Percentiles rank a stretch among this genome's conserved stretches.
Conservation (phyloP, 1,140 invertebrate genomes). For the Panulirus ornatus region DNA sequence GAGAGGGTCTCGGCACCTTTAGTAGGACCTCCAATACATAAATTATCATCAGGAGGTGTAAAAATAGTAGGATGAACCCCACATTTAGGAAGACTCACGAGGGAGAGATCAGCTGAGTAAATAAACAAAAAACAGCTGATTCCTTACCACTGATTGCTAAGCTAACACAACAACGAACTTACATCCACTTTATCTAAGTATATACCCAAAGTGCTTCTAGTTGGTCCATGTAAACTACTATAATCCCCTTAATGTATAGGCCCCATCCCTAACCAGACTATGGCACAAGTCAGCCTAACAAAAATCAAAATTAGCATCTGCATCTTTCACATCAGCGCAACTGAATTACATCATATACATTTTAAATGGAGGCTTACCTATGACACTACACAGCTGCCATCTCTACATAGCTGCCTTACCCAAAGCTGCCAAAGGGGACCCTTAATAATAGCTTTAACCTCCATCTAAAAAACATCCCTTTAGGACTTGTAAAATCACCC, state of each 20-base stretch:
- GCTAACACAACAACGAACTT: constrained; percentile 60
- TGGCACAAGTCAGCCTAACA: constrained; percentile 51
- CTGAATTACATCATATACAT: constrained; percentile 41
- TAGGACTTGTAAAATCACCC: neutral
- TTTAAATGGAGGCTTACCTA: constrained; percentile 46
- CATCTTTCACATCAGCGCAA: constrained; percentile 48
- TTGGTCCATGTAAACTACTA: constrained; percentile 53
- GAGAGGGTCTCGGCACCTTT: neutral
- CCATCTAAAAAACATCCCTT: constrained; percentile 2
- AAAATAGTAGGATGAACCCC: constrained; percentile 41
- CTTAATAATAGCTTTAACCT: neutral
- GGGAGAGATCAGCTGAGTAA: constrained; percentile 45
- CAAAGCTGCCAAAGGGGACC: constrained; percentile 15
- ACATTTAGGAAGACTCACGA: constrained; percentile 60
- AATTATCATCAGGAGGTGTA: neutral
- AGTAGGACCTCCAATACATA: neutral
- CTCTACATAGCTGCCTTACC: constrained; percentile 38
- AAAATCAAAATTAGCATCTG: constrained; percentile 35
- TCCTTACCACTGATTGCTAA: constrained; percentile 49
- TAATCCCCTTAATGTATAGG: neutral
- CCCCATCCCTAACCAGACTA: constrained; percentile 33
- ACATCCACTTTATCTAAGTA: constrained; percentile 56
- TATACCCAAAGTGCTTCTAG: constrained; percentile 45
- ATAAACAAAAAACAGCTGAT: constrained; percentile 34
- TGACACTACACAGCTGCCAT: constrained; percentile 10